These are phyloP conservation scores for Salminus brasiliensis DNA, from an alignment of 2,113 vertebrate species.

Conservation along the genomic window DNA sequence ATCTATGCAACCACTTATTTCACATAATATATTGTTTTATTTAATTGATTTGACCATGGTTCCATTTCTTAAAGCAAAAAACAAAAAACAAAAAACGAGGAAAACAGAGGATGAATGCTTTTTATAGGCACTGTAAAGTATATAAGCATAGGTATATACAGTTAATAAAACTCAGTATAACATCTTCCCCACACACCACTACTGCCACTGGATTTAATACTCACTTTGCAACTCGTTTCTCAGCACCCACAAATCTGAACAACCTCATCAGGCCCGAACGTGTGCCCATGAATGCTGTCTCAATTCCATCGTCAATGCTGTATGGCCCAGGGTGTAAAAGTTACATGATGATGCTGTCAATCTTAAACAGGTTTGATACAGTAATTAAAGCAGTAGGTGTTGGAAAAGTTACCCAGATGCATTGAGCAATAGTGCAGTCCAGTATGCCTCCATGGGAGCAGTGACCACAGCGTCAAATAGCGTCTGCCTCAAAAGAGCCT, in stretches of 20 bases:
- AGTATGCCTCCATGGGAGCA: conserved; percentile 95
- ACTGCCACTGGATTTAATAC: conserved; percentile 58
- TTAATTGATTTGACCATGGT: no score
- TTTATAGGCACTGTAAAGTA: no score
- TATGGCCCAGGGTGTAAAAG: conserved; percentile 43
- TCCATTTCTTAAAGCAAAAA: no score
- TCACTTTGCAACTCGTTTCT: conserved; percentile 86
- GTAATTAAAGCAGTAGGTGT: neutral
- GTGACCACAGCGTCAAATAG: conserved; percentile 94
- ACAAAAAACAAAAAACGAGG: no score
- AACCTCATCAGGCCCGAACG: conserved; percentile 87
- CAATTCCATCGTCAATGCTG: conserved; percentile 78
- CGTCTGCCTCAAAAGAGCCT: conserved; percentile 84
- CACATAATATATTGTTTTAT: no score
- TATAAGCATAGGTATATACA: no score
- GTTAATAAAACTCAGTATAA: no score
- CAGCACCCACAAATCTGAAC: conserved; percentile 81
- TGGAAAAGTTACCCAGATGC: conserved; percentile 69
- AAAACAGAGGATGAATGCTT: no score
- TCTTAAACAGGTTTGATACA: neutral
- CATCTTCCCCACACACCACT: no score
- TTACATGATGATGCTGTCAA: neutral
- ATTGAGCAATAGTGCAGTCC: conserved; percentile 89
- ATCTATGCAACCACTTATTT: no score
- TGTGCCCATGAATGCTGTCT: conserved; percentile 91